Evolutionary conservation across 2,113 vertebrate genomes (phyloP).

Genomic region (Xiphorhynchus elegans): DNA sequence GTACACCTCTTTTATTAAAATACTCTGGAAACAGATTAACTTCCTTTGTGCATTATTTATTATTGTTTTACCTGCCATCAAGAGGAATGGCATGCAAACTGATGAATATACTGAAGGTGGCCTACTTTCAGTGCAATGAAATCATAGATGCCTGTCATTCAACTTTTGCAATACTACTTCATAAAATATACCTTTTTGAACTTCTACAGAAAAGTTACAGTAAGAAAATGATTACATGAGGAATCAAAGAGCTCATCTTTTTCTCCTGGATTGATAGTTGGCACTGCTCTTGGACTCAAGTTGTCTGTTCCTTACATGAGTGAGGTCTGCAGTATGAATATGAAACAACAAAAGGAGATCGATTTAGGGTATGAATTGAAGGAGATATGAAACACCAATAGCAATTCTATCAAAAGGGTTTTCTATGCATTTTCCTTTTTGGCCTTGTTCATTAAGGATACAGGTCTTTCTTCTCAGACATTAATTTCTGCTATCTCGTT

Average conservation of each 20-base stretch:
- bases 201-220: background rate
- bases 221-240: background rate
- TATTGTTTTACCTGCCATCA: conserved; percentile 33
- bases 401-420: background rate
- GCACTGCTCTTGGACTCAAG: background rate
- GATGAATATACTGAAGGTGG: background rate
- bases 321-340: background rate
- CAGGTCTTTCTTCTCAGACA: background rate
- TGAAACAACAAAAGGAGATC: background rate
- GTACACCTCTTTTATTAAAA: conserved; percentile 61
- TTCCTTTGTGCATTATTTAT: conserved; percentile 63
- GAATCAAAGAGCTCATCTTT: background rate
- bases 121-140: conserved; percentile 5
- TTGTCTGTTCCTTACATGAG: background rate
- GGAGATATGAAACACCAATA: background rate
- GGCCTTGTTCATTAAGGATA: background rate
- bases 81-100: background rate
- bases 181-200: background rate
- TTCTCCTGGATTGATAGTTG: background rate
- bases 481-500: background rate
- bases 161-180: background rate
- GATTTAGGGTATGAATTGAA: background rate
- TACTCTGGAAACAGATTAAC: conserved; percentile 45
- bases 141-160: background rate
- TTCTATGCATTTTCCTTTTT: background rate